These are phyloP conservation scores for Ascidia mentula DNA, from an alignment of 23 tunicate species.

Conservation along the genomic window DNA sequence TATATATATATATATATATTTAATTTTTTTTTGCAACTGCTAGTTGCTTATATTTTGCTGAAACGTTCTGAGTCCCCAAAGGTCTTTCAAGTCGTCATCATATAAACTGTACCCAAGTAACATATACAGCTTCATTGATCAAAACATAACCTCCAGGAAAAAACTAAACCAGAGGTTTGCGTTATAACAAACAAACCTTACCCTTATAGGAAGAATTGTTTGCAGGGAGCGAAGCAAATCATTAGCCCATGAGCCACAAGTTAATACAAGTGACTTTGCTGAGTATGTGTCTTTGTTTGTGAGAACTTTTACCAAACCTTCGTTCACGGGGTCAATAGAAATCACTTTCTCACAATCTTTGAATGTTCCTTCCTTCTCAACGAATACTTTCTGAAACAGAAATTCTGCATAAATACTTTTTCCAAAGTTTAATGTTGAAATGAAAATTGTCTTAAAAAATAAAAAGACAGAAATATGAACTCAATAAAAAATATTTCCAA, in stretches of 20 bases:
- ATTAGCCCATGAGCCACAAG: constrained; percentile 73
- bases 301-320: constrained; percentile 34
- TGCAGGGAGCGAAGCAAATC: constrained; percentile 30
- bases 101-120: too few species aligned
- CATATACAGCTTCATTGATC: too few species aligned
- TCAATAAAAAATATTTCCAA: constrained; percentile 1
- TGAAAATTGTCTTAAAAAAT: background rate
- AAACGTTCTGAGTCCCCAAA: too few species aligned
- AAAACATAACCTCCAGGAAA: too few species aligned
- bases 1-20: too few species aligned
- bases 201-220: constrained; percentile 34
- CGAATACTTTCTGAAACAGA: constrained; percentile 21
- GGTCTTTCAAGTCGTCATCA: too few species aligned
- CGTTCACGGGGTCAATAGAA: constrained; percentile 12
- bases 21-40: too few species aligned
- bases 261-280: constrained; percentile 43
- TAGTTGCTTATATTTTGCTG: too few species aligned
- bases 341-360: constrained; percentile 31
- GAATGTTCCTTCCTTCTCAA: constrained; percentile 35
- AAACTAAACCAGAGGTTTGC: too few species aligned
- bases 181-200: too few species aligned
- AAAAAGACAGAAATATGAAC: background rate
- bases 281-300: constrained; percentile 36
- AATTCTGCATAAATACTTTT: background rate
- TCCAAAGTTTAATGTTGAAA: background rate